Conservation (phyloP, 2,797 vertebrate genomes). For the Lateolabrax maculatus region DNA sequence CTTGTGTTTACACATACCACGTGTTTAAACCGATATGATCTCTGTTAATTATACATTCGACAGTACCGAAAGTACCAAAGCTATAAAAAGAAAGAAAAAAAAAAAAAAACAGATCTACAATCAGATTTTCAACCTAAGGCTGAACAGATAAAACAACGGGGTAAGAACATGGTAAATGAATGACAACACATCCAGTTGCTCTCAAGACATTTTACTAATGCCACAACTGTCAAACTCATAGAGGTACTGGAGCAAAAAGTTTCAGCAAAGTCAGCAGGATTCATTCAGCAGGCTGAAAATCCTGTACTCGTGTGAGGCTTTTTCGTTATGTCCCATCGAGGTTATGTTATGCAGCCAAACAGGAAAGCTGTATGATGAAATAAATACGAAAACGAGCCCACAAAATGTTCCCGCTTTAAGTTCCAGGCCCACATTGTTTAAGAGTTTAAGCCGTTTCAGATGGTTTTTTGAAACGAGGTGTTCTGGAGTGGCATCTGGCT, state of each 20-base stretch:
- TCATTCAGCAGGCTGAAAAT: background rate
- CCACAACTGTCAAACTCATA: background rate
- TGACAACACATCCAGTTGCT: background rate
- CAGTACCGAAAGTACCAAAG: no score
- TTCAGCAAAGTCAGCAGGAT: background rate
- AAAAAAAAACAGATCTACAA: no score
- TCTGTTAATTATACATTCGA: no score
- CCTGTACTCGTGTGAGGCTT: background rate
- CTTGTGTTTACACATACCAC: no score
- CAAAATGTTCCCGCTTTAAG: constrained; percentile 7
- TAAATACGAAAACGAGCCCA: constrained; percentile 19
- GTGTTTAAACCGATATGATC: no score
- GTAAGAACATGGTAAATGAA: no score
- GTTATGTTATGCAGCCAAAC: constrained; percentile 3
- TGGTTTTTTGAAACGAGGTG: constrained; percentile 48
- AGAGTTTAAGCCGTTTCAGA: constrained; percentile 48
- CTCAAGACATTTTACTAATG: background rate
- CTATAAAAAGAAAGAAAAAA: no score
- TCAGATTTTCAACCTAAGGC: no score
- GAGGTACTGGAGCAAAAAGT: background rate
- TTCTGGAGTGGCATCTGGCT: constrained; percentile 47
- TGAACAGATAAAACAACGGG: no score
- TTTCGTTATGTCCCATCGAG: background rate
- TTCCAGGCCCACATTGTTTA: background rate
- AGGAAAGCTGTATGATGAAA: constrained; percentile 16